phyloP scores from a whole-genome alignment of 1,140 invertebrate species.

The Psix sp. region DNA sequence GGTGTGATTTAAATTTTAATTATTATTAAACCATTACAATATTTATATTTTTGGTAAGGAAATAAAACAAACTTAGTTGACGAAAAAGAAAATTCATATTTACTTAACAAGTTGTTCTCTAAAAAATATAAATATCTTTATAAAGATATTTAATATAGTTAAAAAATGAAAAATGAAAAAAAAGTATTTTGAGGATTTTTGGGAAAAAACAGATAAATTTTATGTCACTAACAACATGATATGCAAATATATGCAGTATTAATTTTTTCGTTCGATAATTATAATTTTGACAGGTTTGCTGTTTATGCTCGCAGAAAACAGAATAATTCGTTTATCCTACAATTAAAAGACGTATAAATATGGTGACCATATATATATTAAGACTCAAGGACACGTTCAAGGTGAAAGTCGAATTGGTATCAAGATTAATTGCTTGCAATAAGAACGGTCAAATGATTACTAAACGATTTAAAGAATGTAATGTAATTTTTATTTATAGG shows the following conservation, averaged over 20 bases:
- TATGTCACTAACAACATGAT: too few species aligned
- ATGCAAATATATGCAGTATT: neutral
- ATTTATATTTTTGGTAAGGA: too few species aligned
- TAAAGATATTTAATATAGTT: too few species aligned
- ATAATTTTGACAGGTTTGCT: neutral
- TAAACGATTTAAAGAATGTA: slow-evolving; percentile 31
- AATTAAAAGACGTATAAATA: slow-evolving; percentile 19
- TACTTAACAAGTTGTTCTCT: too few species aligned
- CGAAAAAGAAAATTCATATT: too few species aligned
- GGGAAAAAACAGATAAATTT: too few species aligned
- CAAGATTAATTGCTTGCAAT: slow-evolving; percentile 30
- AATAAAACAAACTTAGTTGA: too few species aligned
- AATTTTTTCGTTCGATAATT: slow-evolving; percentile 1
- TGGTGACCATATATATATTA: slow-evolving; percentile 11
- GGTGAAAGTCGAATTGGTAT: slow-evolving; percentile 15
- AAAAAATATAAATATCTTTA: too few species aligned
- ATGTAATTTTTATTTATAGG: slow-evolving; percentile 9
- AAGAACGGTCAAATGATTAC: slow-evolving; percentile 22
- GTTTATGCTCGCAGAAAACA: neutral
- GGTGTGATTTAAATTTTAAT: too few species aligned
- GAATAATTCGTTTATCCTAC: neutral
- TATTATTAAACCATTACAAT: too few species aligned
- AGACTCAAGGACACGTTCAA: slow-evolving; percentile 27
- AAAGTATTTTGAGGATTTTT: too few species aligned
- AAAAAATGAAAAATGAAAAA: too few species aligned